Evolutionary conservation across 2,113 vertebrate genomes (phyloP).

Genomic region (Lepus europaeus): DNA sequence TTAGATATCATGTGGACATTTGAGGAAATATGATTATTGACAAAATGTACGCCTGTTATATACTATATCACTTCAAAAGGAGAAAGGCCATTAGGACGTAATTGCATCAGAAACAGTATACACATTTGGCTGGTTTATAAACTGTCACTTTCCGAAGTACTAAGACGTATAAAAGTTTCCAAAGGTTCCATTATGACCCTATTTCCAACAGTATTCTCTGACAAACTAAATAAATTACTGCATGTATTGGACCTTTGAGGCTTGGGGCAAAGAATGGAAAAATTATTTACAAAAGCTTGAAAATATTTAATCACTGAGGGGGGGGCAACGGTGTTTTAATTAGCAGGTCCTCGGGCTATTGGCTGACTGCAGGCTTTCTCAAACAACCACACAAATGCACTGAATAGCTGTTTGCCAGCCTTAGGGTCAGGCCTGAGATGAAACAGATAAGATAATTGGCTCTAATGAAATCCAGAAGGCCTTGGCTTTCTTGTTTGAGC

Average conservation of each 20-base stretch:
- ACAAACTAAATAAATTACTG: constrained; percentile 91
- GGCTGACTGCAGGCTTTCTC: constrained; percentile 95
- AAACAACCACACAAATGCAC: constrained; percentile 95
- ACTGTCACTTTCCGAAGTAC: constrained; percentile 86
- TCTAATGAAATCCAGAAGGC: constrained; percentile 99
- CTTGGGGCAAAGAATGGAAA: constrained; percentile 95
- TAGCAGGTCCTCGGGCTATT: constrained; percentile 95
- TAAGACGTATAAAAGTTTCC: constrained; percentile 86
- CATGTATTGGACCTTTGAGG: constrained; percentile 92
- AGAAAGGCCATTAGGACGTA: constrained; percentile 84
- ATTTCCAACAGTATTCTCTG: constrained; percentile 89
- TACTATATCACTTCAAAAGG: constrained; percentile 85
- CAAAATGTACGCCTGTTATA: constrained; percentile 81
- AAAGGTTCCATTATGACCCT: constrained; percentile 86
- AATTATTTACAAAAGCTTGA: constrained; percentile 98
- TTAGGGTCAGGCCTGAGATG: constrained; percentile 98
- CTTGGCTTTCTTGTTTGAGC: constrained; percentile 95
- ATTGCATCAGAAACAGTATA: constrained; percentile 86
- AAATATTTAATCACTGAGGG: constrained; percentile 97
- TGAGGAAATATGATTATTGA: constrained; percentile 84
- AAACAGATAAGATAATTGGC: constrained; percentile 99
- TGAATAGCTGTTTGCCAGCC: constrained; percentile 95
- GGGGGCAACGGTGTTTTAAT: constrained; percentile 97
- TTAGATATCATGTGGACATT: constrained; percentile 82
- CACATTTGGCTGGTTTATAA: constrained; percentile 85